Conservation (phyloP, 2,888 invertebrate species). For the Sinotaia quadrata region DNA sequence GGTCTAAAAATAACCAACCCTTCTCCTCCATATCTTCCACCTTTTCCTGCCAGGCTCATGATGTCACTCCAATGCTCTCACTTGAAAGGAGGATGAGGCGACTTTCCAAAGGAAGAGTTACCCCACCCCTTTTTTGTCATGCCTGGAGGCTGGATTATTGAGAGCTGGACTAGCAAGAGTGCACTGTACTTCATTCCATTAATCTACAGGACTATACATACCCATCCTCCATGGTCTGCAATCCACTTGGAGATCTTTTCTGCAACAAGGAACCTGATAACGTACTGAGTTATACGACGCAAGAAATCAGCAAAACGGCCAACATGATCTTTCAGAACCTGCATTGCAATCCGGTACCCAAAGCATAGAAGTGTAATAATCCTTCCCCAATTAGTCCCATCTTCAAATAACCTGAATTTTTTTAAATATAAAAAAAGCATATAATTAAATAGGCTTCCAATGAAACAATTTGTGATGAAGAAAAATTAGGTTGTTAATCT, state of each 20-base stretch:
- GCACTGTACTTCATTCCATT: too few relatives aligned
- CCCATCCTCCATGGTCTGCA: constrained; percentile 72
- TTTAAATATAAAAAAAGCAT: not conserved
- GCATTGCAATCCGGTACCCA: constrained; percentile 69
- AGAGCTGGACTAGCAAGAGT: too few relatives aligned
- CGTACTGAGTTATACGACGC: constrained; percentile 61
- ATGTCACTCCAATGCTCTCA: too few relatives aligned
- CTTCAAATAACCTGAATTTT: constrained; percentile 63
- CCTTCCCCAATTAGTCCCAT: constrained; percentile 70
- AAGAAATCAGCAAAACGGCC: constrained; percentile 65
- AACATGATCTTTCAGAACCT: constrained; percentile 56
- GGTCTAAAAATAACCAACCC: too few relatives aligned
- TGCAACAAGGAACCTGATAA: constrained; percentile 62
- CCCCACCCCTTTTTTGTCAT: too few relatives aligned
- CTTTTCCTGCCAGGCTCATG: too few relatives aligned
- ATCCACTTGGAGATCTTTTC: constrained; percentile 70
- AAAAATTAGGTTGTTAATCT: not conserved
- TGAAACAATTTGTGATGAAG: not conserved
- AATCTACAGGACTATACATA: too few relatives aligned
- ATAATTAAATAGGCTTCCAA: not conserved
- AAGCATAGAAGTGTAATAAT: constrained; percentile 70
- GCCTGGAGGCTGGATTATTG: too few relatives aligned
- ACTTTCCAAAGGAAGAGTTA: too few relatives aligned
- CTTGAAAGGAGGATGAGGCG: too few relatives aligned
- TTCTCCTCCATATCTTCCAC: too few relatives aligned